These are phyloP conservation scores for Sylvia borin DNA, from an alignment of 2,797 vertebrate genomes.

Conservation along the genomic window DNA sequence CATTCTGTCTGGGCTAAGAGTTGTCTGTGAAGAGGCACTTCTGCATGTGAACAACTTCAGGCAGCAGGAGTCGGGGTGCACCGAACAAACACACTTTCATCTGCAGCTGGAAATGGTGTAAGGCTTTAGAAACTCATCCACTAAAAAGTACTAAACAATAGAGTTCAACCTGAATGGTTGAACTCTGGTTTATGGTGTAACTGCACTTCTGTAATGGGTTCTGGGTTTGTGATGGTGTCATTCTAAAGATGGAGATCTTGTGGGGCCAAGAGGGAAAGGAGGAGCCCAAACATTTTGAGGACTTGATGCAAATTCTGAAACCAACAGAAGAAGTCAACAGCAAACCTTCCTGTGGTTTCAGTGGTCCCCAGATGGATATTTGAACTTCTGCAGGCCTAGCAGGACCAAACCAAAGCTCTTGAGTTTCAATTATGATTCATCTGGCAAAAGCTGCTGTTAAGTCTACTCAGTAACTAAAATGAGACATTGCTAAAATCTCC, in stretches of 20 bases:
- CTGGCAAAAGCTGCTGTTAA: neutral
- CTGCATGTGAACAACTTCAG: neutral
- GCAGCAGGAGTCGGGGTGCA: neutral
- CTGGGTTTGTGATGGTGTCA: neutral
- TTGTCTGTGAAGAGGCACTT: neutral
- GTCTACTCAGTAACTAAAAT: slow-evolving; percentile 7
- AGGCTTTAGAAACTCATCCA: neutral
- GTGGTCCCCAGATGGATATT: neutral
- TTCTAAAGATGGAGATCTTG: neutral
- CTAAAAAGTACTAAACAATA: neutral
- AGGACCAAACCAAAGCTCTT: neutral
- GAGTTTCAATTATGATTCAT: neutral
- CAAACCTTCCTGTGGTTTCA: neutral
- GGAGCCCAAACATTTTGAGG: neutral
- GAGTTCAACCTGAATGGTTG: neutral
- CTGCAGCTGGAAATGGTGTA: neutral
- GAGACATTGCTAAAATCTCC: slow-evolving; percentile 13
- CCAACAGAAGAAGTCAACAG: neutral
- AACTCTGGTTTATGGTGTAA: neutral
- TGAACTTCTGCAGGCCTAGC: neutral
- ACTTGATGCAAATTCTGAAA: neutral
- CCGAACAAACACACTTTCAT: neutral
- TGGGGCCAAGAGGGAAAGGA: neutral
- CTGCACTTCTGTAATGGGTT: neutral
- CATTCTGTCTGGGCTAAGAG: neutral